phyloP scores from a whole-genome alignment of 2,113 vertebrate genomes.

The Hemicordylus capensis region DNA sequence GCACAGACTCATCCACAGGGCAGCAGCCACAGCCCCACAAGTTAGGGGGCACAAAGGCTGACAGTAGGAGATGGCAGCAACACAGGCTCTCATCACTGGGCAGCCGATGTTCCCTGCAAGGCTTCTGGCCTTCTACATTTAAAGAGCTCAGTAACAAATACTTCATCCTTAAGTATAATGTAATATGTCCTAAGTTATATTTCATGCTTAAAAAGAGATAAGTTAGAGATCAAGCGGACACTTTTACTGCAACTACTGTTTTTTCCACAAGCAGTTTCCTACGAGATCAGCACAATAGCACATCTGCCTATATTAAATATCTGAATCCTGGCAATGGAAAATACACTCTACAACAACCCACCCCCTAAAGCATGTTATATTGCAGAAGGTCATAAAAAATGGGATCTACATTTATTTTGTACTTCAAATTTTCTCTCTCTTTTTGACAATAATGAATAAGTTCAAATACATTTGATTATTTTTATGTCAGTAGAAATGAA shows the following conservation, averaged over 20 bases:
- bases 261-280: neutral
- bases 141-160: too few species aligned
- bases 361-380: neutral
- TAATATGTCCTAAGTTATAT: neutral
- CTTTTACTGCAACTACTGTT: neutral
- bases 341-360: neutral
- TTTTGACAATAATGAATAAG: constrained; percentile 8
- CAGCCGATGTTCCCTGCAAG: too few species aligned
- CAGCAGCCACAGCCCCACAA: too few species aligned
- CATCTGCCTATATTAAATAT: constrained; percentile 20
- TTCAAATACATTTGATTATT: neutral
- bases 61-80: too few species aligned
- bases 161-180: too few species aligned
- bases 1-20: too few species aligned
- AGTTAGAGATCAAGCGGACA: neutral
- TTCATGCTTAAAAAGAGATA: neutral
- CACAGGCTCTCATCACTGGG: too few species aligned
- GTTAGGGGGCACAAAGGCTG: too few species aligned
- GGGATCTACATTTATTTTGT: neutral
- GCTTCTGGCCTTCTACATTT: too few species aligned
- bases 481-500: constrained; percentile 18
- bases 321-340: constrained; percentile 25
- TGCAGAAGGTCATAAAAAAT: neutral
- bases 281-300: neutral
- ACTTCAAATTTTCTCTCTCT: neutral